These are phyloP conservation scores for Apis dorsata DNA, from an alignment of 1,140 invertebrate genomes.

Conservation along the genomic window DNA sequence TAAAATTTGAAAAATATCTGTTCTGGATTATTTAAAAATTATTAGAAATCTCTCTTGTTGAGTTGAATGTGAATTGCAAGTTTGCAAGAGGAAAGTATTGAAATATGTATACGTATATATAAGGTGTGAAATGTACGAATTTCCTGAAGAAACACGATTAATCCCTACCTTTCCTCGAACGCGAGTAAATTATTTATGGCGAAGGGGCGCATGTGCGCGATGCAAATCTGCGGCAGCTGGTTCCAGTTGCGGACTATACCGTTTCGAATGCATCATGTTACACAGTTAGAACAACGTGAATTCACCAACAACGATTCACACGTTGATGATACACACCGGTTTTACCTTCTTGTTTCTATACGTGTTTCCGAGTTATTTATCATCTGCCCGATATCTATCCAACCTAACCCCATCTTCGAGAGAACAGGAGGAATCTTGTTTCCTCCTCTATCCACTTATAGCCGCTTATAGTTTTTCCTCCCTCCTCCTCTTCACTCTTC, in stretches of 20 bases:
- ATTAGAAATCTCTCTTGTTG: no score
- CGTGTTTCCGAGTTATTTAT: slow-evolving; percentile 60
- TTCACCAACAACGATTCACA: slow-evolving; percentile 30
- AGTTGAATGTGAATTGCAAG: no score
- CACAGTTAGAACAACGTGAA: neutral
- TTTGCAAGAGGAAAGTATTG: no score
- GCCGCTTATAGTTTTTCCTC: neutral
- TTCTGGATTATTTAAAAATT: no score
- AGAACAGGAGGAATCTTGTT: slow-evolving; percentile 24
- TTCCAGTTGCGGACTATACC: slow-evolving; percentile 16
- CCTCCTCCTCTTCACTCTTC: neutral
- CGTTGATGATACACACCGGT: neutral
- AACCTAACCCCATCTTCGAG: slow-evolving; percentile 50
- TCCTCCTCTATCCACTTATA: neutral
- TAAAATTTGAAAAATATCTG: neutral
- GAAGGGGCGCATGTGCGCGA: neutral
- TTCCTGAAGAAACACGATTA: neutral
- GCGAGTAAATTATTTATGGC: neutral
- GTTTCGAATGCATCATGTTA: slow-evolving; percentile 18
- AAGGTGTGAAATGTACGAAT: no score
- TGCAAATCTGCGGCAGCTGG: slow-evolving; percentile 10
- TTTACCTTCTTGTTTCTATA: neutral
- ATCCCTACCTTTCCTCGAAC: neutral
- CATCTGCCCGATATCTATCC: slow-evolving; percentile 64
- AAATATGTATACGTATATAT: no score